Evolutionary conservation across 2,888 invertebrate genomes (phyloP), one percentile per base, ranked within the genome.

Genomic region (Galeopsomyia nigrocyanea): DNA sequence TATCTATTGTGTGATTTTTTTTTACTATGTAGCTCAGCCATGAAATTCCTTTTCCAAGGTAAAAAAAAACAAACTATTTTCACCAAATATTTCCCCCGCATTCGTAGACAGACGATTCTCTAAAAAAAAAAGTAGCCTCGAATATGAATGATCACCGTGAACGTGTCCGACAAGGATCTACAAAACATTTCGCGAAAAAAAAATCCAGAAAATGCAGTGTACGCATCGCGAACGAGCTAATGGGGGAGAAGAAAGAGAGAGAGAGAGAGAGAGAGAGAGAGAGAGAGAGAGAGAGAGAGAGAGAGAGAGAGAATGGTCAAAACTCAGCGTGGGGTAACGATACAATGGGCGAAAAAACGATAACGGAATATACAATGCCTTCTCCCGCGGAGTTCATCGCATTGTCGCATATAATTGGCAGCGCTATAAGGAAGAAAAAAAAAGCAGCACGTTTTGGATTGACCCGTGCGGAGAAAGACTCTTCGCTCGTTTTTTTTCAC

Each of bases 361-460:
- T 73, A 75, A 71, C 71, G 55, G 62, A 70, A 70, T 71, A 68
- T 46, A 71, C 74, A 75, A 75, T 75, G 61, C 63, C 5, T 62
- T 53, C 17, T 63, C 21, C 19, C 55, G 26, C 50, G 17, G 56
- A 71, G 73, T 68, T 65, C 73, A 73, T 73, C 71, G 71, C 61
- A 75, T 75, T 73, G 71, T 73, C 71, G 56, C 57, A 55, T 58
- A 68, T 75, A 75, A 75, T 75, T 75, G 75, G 75, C 73, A 74
- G 50, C 47, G 14, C 50, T 31, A 31, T 57, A 21, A 61, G 31
- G 39, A 53, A 57, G 21, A 55, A 69, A 60, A 67, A 31, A 55
- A 69, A 60, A 67, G 5, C 26, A 58, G 50, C 74, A 74, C 71
- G 71, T 71, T n/a, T 67, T 58, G 53, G 31, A 61, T 50, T 68